Evolutionary conservation across 2,797 vertebrate species (phyloP).

Genomic region (Eulemur mongoz): DNA sequence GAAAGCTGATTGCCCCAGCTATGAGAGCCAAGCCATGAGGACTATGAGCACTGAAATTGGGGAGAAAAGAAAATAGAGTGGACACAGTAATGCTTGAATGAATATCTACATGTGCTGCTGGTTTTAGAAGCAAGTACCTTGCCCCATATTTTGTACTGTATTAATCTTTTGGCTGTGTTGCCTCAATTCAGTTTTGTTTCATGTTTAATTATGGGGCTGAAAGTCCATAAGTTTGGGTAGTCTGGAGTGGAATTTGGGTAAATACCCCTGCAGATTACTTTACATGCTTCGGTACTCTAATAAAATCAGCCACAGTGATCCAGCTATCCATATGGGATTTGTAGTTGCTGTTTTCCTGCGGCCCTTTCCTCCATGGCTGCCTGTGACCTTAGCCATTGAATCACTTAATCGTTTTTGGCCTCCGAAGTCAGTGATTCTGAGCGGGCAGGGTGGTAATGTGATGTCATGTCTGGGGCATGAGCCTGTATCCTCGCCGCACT

Average conservation of each 20-base stretch:
- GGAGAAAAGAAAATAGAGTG: neutral
- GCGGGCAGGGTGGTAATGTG: conserved; percentile 51
- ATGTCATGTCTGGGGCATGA: conserved; percentile 77
- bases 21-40: neutral
- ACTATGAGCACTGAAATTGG: neutral
- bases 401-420: conserved; percentile 65
- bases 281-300: neutral
- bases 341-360: neutral
- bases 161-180: neutral
- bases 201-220: neutral
- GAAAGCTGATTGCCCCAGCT: neutral
- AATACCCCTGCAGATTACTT: neutral
- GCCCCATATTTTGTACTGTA: neutral
- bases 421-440: conserved; percentile 47
- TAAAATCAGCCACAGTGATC: neutral
- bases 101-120: neutral
- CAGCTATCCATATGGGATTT: neutral
- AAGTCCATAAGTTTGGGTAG: neutral
- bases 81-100: neutral
- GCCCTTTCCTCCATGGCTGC: neutral
- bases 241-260: neutral
- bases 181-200: neutral
- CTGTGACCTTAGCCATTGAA: conserved; percentile 61
- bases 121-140: neutral
- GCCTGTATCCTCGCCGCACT: conserved; percentile 55